Evolutionary conservation across 2,113 vertebrate species (phyloP), one percentile per base, ranked within the genome.

Genomic region (Tauraco erythrolophus): DNA sequence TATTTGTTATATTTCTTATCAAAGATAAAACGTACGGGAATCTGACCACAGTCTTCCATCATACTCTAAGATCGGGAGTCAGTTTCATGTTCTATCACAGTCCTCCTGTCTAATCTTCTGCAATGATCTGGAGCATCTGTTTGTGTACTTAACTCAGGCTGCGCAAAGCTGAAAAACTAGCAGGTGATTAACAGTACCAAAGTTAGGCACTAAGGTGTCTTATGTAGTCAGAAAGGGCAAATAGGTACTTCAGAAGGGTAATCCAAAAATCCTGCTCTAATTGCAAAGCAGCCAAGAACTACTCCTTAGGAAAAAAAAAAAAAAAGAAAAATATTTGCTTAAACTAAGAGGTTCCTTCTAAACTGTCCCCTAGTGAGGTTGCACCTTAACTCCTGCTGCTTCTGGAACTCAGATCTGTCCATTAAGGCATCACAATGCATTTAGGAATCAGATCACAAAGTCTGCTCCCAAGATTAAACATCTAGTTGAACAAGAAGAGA

Each of bases 81-180:
- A 0, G 35, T 85, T 92, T 94, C 70, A 33, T n/a, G 46, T 74
- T 85, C 24, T 77, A 3, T 54, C 41, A 48, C 53, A 83, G 57
- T 61, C 6, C 19, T 65, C 39, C 18, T 37, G 18, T 69, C 33
- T 90, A 65, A 97, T 82, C 60, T 87, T 81, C 51, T 57, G 19
- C 43, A 82, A 25, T 13, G 35, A 70, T 45, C 46, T 66, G n/a
- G 31, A 92, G 51, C 56, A 66, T 65, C 33, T 89, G 53, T 77
- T 81, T 78, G 84, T 84, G 72, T 54, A 82, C 56, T 75, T 84
- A 84, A 77, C 58, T 91, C 37, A 84, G 77, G 37, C 37, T 2
- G 11, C 68, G 69, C 65, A 94, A 95, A 94, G 81, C 69, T 85
- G 74, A 96, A 94, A 95, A 96, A 93, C 94, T 84, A 94, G 61